Evolutionary conservation across 1,140 invertebrate species (phyloP).

Genomic region (Drosophila sucinea): DNA sequence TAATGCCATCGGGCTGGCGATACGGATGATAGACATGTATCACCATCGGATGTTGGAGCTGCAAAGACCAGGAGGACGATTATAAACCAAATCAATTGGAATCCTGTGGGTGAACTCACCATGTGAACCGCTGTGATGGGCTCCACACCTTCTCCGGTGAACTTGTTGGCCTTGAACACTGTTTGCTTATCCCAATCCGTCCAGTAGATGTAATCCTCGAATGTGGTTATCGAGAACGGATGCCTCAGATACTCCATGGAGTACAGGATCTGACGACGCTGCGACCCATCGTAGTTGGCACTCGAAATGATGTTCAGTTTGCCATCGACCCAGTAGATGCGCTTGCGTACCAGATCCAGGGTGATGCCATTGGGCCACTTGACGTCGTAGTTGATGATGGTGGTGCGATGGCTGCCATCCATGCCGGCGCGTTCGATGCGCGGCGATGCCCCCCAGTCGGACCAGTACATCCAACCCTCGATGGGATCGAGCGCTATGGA

Average conservation of each 20-base stretch:
- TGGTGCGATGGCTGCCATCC: slow-evolving; percentile 96
- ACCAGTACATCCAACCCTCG: slow-evolving; percentile 99
- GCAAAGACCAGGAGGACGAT: slow-evolving; percentile 42
- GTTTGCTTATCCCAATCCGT: slow-evolving; percentile 98
- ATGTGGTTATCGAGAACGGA: slow-evolving; percentile 96
- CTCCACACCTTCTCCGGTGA: slow-evolving; percentile 91
- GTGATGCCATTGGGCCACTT: slow-evolving; percentile 98
- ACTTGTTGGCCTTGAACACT: slow-evolving; percentile 97
- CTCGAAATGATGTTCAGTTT: slow-evolving; percentile 94
- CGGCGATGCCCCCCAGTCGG: slow-evolving; percentile 96
- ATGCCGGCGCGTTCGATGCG: slow-evolving; percentile 96
- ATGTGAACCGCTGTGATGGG: slow-evolving; percentile 89
- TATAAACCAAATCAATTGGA: neutral
- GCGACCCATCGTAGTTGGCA: slow-evolving; percentile 93
- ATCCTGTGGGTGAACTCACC: slow-evolving; percentile 82
- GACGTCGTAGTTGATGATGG: slow-evolving; percentile 94
- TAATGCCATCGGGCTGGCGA: slow-evolving; percentile 94
- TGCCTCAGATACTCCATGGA: slow-evolving; percentile 90
- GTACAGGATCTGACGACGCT: slow-evolving; percentile 90
- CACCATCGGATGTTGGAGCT: slow-evolving; percentile 91
- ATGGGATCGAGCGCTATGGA: slow-evolving; percentile 97
- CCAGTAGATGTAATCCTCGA: slow-evolving; percentile 98
- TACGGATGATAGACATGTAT: slow-evolving; percentile 97
- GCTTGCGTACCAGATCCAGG: slow-evolving; percentile 91
- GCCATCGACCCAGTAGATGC: slow-evolving; percentile 98